Evolutionary conservation across 1,140 invertebrate species (phyloP).

Genomic region (Aphaenogaster rudis): DNA sequence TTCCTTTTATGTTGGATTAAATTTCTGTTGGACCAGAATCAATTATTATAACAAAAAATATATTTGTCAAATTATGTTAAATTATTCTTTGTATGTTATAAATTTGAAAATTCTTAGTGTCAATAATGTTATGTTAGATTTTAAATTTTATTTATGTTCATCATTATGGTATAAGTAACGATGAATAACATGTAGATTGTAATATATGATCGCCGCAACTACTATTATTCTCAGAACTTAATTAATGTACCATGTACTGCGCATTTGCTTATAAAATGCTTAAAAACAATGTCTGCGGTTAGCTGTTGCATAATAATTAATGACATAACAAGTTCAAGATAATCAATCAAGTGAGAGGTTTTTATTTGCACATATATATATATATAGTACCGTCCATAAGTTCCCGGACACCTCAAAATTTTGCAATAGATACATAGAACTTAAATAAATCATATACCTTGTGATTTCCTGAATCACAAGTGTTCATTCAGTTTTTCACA

Average conservation of each 20-base stretch:
- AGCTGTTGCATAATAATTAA: constrained; percentile 35
- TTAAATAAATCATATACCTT: too few species aligned
- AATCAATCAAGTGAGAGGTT: not conserved
- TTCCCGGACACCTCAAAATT: too few species aligned
- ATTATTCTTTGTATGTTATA: not conserved
- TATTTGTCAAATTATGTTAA: not conserved
- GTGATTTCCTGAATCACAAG: too few species aligned
- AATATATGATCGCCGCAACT: not conserved
- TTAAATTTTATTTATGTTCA: not conserved
- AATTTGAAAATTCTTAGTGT: not conserved
- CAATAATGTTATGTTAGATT: not conserved
- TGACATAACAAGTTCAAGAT: constrained; percentile 1
- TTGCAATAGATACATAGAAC: too few species aligned
- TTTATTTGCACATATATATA: not conserved
- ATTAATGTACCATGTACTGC: not conserved
- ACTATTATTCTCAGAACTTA: constrained; percentile 1
- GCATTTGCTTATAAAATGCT: constrained; percentile 21
- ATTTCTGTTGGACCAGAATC: not conserved
- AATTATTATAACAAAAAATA: too few species aligned
- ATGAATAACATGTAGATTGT: not conserved
- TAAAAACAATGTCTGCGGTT: not conserved
- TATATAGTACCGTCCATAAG: too few species aligned
- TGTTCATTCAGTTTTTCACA: too few species aligned
- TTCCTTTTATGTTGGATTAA: not conserved
- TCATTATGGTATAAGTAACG: constrained; percentile 21